These are phyloP conservation scores for Lamproptera curius DNA, from an alignment of 2,888 invertebrate species.

Conservation along the genomic window DNA sequence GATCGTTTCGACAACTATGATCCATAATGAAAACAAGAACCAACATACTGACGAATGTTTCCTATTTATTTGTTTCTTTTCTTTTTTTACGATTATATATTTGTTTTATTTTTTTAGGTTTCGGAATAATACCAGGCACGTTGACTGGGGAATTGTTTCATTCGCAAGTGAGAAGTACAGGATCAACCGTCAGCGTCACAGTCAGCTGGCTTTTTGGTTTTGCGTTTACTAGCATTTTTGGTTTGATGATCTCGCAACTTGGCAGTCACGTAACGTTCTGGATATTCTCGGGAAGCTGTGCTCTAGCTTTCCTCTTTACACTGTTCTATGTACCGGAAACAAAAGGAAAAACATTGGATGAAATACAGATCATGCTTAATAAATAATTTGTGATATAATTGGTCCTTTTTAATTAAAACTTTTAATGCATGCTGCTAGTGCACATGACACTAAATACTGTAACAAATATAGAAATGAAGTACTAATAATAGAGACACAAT, in stretches of 20 bases:
- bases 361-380: conserved; percentile 81
- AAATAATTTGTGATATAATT: conserved; percentile 26
- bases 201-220: conserved; percentile 28
- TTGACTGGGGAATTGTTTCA: conserved; percentile 32
- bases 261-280: conserved; percentile 81
- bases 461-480: too few relatives aligned
- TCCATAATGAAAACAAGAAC: too few relatives aligned
- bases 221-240: conserved; percentile 26
- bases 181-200: conserved; percentile 26
- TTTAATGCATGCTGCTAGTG: too few relatives aligned
- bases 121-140: conserved; percentile 29
- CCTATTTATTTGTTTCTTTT: too few relatives aligned
- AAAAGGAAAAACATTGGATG: conserved; percentile 85
- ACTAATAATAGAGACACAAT: too few relatives aligned
- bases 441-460: too few relatives aligned
- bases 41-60: too few relatives aligned
- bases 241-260: conserved; percentile 40
- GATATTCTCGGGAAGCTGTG: conserved; percentile 70
- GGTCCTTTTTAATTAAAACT: background rate
- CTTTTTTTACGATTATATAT: too few relatives aligned
- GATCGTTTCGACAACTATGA: too few relatives aligned
- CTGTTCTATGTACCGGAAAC: conserved; percentile 86
- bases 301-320: conserved; percentile 79
- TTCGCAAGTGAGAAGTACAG: conserved; percentile 30
- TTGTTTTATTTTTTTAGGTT: conserved; percentile 23